A percentile compares a stretch with the other conserved stretches of the same genome.
Conservation (phyloP, 1,140 invertebrate genomes). For the Rhagoletis zephyria region DNA sequence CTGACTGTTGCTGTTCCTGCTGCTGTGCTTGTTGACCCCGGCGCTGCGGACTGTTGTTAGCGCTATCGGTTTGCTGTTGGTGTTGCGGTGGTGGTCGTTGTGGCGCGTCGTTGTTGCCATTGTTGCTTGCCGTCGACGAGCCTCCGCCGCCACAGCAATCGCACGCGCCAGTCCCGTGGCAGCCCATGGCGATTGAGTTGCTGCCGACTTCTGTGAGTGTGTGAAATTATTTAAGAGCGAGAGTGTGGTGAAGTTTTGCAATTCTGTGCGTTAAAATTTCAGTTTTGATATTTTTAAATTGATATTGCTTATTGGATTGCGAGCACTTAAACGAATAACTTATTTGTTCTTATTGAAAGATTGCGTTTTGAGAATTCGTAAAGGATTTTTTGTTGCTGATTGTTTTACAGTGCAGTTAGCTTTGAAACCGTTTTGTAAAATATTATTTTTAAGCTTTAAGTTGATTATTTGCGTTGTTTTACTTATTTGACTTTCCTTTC, state of each 20-base stretch:
- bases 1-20: slow-evolving; percentile 50
- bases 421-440: slow-evolving; percentile 6
- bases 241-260: background rate
- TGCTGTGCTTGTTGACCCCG: slow-evolving; percentile 57
- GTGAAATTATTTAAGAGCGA: background rate
- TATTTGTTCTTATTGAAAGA: background rate
- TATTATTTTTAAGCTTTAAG: background rate
- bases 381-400: background rate
- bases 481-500: background rate
- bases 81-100: slow-evolving; percentile 28
- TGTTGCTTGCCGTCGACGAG: slow-evolving; percentile 28
- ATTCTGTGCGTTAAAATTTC: background rate
- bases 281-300: background rate
- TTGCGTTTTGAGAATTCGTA: background rate
- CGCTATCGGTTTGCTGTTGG: slow-evolving; percentile 20
- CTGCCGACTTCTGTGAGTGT: background rate
- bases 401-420: background rate
- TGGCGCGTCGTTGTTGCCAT: slow-evolving; percentile 56
- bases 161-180: slow-evolving; percentile 55
- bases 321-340: background rate
- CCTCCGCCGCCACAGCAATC: slow-evolving; percentile 55
- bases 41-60: slow-evolving; percentile 57
- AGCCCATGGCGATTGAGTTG: slow-evolving; percentile 50
- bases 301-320: background rate
- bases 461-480: background rate